Base-by-base conservation (phyloP, 2,797 vertebrate genomes). In the Acestrorhynchus altus region DNA sequence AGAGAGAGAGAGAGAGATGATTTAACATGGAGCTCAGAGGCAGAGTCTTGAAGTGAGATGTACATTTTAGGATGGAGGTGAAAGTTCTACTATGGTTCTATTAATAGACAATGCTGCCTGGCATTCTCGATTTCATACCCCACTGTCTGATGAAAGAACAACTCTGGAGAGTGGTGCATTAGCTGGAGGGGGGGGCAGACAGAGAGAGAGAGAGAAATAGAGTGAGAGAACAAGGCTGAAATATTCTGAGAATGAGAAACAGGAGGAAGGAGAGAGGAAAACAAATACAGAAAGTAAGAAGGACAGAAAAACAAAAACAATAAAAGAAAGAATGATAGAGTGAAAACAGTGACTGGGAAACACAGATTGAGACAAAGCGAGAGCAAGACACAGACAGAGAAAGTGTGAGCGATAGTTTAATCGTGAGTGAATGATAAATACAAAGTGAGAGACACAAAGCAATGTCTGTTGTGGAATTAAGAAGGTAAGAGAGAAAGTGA, bases 201-300 rank as follows among this genome's bases (percentile, higher is more conserved):
- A 15, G 35, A 83, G 51, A 80, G 18, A 44, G 70, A 72, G 49
- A 73, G 59, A 59, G 79, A 73, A 80, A 68, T 26, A 15, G 18
- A 75, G 51, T 49, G 8, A 10, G 20, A 56, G 51, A 35, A 9
- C 26, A 31, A 74, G 4, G 49, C 15, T 72, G 0, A 47, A 3
- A 64, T 16, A 64, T 9, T 52, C 15, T 54, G n/a, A n/a, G 59
- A 24, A 28, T 59, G 56, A 0, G 26, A 10, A 8, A 60, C 59
- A 65, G 65, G 47, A 39, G 65, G 47, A 39, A 66, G 49, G 61
- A 46, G 28, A 70, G 4, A 54, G 74, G 31, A 24, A 44, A 12
- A 61, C 0, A 59, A 40, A 68, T 15, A 39, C 54, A 52, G 31
- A 61, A 57, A 52, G 13, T 52, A n/a, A 4, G 9, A 9, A 28